Base-by-base conservation (phyloP, 1,140 invertebrate species). In the Drosophila burlai region DNA sequence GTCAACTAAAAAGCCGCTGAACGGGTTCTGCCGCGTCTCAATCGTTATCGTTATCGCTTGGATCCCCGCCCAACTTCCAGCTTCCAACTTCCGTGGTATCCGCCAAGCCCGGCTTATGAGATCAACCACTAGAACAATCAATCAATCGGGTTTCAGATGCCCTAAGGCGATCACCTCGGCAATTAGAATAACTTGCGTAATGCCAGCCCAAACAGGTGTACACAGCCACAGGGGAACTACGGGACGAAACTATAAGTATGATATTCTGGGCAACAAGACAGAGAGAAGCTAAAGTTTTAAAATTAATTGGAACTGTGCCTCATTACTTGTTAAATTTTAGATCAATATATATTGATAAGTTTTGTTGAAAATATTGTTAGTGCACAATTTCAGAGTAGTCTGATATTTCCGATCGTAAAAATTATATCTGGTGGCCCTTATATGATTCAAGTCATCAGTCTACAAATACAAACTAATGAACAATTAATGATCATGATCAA, bases 161-260 rank as follows among this genome's bases (percentile, higher is more conserved):
- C 75, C 55, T 60, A 49, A 57, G 73, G 73, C 15, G 57, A 42
- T 77, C 63, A 46, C 76, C 64, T 43, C 69, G 46, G 54, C 76
- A 69, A 77, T 78, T 78, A 57, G 49, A 78, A 78, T 78, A 71
- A 45, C 76, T 71, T 78, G 59, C 59, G 65, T 71, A 78, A 78
- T 78, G 15, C 49, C 43, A 46, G 52, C 24, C 57, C 26, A 68
- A 55, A 57, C 63, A 76, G 55, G 64, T 76, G 75, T 68, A 77
- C 43, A 47, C 8, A 57, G 9, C 36, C 36, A 57, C 24, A 57
- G 15, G 50, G 21, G 16, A 55, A 45, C 24, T 43, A 40, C 45
- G 9, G 21, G 29, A 38, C 69, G 16, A 38, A 43, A 38, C 15
- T 38, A 16, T 52, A 59, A 15, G 16, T 24, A n/a, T 24, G 2